These are phyloP conservation scores for Urocolius indicus DNA, from an alignment of 2,113 vertebrate species.

Conservation along the genomic window DNA sequence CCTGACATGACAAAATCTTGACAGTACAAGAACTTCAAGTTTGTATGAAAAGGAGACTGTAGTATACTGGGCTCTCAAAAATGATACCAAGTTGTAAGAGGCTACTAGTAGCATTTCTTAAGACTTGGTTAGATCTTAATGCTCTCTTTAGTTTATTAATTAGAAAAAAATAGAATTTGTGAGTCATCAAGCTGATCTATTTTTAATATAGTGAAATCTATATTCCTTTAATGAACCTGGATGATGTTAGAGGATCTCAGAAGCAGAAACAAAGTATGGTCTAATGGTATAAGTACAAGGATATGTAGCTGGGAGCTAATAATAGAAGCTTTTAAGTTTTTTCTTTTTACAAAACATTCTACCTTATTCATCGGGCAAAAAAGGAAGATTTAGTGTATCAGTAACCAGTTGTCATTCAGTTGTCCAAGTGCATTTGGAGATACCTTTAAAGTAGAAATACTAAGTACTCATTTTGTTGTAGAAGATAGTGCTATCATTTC, in stretches of 20 bases:
- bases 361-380: background rate
- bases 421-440: background rate
- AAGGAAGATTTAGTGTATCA: background rate
- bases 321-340: background rate
- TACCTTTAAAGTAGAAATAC: background rate
- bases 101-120: background rate
- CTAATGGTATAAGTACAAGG: background rate
- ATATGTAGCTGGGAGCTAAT: background rate
- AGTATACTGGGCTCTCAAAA: background rate
- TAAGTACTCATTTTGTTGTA: background rate
- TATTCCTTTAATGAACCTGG: background rate
- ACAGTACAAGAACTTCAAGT: background rate
- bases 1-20: background rate
- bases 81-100: background rate
- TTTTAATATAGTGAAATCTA: background rate
- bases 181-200: background rate
- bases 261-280: background rate
- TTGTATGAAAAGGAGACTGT: background rate
- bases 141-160: background rate
- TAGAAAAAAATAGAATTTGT: background rate
- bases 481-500: background rate
- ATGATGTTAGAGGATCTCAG: background rate
- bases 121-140: background rate
- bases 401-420: background rate
- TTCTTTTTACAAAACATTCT: background rate